Conservation (phyloP, 1,140 invertebrate species). For the Eurosta solidaginis region DNA sequence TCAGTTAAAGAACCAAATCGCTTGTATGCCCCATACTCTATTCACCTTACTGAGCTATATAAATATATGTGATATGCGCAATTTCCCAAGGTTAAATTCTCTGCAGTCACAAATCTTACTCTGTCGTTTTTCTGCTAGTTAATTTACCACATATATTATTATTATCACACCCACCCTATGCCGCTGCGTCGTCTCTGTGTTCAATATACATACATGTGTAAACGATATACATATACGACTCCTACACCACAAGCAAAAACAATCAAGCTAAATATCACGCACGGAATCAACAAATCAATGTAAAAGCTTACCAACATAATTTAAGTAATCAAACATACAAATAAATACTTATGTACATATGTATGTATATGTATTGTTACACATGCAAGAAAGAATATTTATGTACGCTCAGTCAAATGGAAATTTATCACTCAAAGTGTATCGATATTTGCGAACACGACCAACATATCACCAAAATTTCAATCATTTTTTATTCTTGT, state of each 20-base stretch:
- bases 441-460: not conserved
- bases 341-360: not conserved
- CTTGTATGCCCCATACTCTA: too few species aligned
- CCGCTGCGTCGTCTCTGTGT: too few species aligned
- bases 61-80: too few species aligned
- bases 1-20: too few species aligned
- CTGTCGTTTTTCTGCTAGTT: too few species aligned
- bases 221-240: too few species aligned
- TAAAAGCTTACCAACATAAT: constrained; percentile 1
- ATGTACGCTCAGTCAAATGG: not conserved
- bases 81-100: too few species aligned
- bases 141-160: too few species aligned
- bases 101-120: too few species aligned
- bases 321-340: constrained; percentile 6
- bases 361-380: not conserved
- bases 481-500: constrained; percentile 21
- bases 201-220: not conserved
- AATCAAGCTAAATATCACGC: not conserved
- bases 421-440: constrained; percentile 19
- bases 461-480: not conserved
- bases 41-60: too few species aligned
- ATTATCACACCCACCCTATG: not conserved
- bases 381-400: not conserved
- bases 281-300: constrained; percentile 9
- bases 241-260: not conserved